Evolutionary conservation across 2,113 vertebrate genomes (phyloP), one percentile per base, ranked within the genome.

Genomic region (Tetrax tetrax): DNA sequence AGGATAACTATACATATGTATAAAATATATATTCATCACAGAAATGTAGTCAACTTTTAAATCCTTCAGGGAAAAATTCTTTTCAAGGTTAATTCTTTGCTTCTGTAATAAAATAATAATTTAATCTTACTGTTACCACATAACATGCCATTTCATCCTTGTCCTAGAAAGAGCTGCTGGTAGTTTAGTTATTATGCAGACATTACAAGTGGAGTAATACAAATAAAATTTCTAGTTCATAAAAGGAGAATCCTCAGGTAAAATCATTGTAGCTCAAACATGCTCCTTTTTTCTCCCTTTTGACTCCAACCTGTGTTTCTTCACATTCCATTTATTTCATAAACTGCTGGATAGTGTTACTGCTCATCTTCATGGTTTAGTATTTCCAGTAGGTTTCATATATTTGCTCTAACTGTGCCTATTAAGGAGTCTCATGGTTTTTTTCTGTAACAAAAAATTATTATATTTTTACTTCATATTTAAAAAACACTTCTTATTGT

Each of bases 401-500:
- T 83, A 20, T 24, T 90, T 75, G 11, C 29, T 91, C 28, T 54
- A 54, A 57, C 21, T n/a, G 7, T 47, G 28, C 28, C 16, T 21
- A 21, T 64, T 69, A 80, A 76, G 10, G 13, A 65, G 18, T 25
- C 17, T 66, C 7, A 3, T 43, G 4, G 22, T 12, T 27, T 69
- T 48, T 63, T 51, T 64, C 15, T 63, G 5, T 54, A 66, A 60
- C 8, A 69, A 78, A 50, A 93, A 50, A 31, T 45, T 23, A 43
- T 14, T 85, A 1, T 60, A 14, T 64, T 83, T 89, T 74, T 3
- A 61, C 17, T 45, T 92, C 4, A 59, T 78, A 38, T 61, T 72
- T 60, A 45, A 68, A 14, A 66, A 41, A 1, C 2, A 3, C 3
- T 41, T 41, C 10, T 59, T 14, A 6, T 7, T 5, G 1, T 74